phyloP scores from a whole-genome alignment of 2,888 invertebrate genomes.

The Sussaba pulchella region DNA sequence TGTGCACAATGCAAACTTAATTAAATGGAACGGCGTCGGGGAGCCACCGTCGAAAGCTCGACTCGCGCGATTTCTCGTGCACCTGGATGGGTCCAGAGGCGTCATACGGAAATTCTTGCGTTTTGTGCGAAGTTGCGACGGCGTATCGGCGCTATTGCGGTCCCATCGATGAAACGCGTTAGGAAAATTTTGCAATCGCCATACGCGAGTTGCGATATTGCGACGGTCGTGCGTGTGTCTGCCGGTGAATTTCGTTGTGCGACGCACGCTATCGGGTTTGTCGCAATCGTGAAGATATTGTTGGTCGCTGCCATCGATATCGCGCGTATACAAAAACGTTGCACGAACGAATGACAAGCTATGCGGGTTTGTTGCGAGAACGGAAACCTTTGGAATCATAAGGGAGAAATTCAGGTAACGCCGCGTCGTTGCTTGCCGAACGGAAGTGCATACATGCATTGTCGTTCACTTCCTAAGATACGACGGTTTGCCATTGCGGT shows the following conservation, averaged over 20 bases:
- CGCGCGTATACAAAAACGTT: slow-evolving; percentile 1
- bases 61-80: slow-evolving; percentile 38
- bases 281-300: not conserved
- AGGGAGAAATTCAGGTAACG: slow-evolving; percentile 16
- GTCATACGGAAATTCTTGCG: slow-evolving; percentile 8
- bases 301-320: not conserved
- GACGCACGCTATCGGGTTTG: not conserved
- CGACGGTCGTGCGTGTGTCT: not conserved
- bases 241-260: slow-evolving; percentile 9
- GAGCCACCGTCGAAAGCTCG: slow-evolving; percentile 57
- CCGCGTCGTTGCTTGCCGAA: not conserved
- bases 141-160: no score
- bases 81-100: slow-evolving; percentile 40
- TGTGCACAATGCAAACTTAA: slow-evolving; percentile 80
- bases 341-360: slow-evolving; percentile 1
- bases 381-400: slow-evolving; percentile 38
- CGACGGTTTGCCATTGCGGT: not conserved
- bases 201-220: no score
- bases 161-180: no score
- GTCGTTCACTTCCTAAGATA: slow-evolving; percentile 3
- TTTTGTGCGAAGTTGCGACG: slow-evolving; percentile 17
- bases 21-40: slow-evolving; percentile 78
- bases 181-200: no score
- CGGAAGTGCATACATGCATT: slow-evolving; percentile 7
- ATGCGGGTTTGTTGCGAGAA: not conserved